phyloP scores from a whole-genome alignment of 2,797 vertebrate genomes.

The Champsocephalus esox region DNA sequence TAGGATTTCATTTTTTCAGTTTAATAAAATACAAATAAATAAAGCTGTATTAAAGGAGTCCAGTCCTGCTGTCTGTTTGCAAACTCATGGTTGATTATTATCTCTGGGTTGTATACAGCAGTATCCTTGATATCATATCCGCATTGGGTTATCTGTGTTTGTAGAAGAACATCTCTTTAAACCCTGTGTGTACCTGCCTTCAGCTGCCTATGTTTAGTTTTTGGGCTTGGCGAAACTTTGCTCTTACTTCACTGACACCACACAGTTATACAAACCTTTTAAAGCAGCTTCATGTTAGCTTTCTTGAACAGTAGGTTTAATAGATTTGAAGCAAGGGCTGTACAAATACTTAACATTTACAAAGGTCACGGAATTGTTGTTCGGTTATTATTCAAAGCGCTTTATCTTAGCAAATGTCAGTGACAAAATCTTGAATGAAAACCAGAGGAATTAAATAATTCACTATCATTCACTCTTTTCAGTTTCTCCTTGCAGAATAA shows the following conservation, averaged over 20 bases:
- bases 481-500: background rate
- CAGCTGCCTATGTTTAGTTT: constrained; percentile 70
- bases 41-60: background rate
- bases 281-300: background rate
- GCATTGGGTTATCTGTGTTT: constrained; percentile 51
- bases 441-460: background rate
- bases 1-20: background rate
- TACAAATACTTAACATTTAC: background rate
- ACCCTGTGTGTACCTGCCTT: constrained; percentile 38
- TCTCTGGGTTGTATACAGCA: constrained; percentile 9
- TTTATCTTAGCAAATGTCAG: background rate
- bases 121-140: constrained; percentile 53
- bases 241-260: constrained; percentile 28
- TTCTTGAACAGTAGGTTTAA: background rate
- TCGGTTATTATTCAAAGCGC: background rate
- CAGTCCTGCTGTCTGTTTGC: constrained; percentile 12
- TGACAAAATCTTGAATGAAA: background rate
- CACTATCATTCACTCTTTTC: background rate
- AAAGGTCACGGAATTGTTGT: background rate
- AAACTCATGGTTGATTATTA: background rate
- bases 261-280: background rate
- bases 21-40: background rate
- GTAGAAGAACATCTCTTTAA: constrained; percentile 61
- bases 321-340: background rate
- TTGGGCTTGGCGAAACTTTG: constrained; percentile 50